Evolutionary conservation across 2,113 vertebrate genomes (phyloP), one percentile per base, ranked within the genome.

Genomic region (Hippocampus mohnikei): DNA sequence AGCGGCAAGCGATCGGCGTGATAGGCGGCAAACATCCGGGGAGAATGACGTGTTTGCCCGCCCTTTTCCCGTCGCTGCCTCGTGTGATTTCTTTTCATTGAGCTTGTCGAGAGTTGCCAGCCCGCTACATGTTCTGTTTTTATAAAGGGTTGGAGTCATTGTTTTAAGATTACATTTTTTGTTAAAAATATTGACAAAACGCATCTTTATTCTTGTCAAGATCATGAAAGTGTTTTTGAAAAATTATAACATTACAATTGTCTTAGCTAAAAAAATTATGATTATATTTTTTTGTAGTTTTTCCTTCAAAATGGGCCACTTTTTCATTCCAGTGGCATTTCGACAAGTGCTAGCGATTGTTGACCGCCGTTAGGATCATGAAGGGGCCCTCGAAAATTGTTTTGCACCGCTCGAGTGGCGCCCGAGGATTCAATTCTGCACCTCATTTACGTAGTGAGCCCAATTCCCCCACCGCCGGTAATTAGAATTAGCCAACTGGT

Each of bases 371-470:
- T 21, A 15, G 15, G 9, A 13, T 65, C 23, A 46, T 65, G 8
- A 8, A 3, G 9, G 63, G 8, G 37, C 9, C 20, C 62, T n/a
- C n/a, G n/a, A 21, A 41, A 81, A 75, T 56, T 68, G 62, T 75
- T 66, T 77, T 56, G 33, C 53, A 37, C 66, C n/a, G 29, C 42
- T 42, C 55, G 66, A 82, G 41, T 25, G 44, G 66, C 46, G 60
- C 59, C 56, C 48, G 71, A 72, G 71, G 66, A 70, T 74, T 80
- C 75, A 8, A 81, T 75, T 78, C 46, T 58, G 68, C 41, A 65
- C 71, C 70, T 79, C 77, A 71, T 83, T 81, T 82, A 80, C 63
- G 53, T 44, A 81, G 83, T 81, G 56, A 63, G 58, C 65, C 76
- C 73, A 63, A 58, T 80, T 84, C 83, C 68, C 75, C 59, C 69